A percentile compares a stretch with the other conserved stretches of the same genome.
Conservation (phyloP, 1,140 invertebrate genomes). For the Magallana gigas region DNA sequence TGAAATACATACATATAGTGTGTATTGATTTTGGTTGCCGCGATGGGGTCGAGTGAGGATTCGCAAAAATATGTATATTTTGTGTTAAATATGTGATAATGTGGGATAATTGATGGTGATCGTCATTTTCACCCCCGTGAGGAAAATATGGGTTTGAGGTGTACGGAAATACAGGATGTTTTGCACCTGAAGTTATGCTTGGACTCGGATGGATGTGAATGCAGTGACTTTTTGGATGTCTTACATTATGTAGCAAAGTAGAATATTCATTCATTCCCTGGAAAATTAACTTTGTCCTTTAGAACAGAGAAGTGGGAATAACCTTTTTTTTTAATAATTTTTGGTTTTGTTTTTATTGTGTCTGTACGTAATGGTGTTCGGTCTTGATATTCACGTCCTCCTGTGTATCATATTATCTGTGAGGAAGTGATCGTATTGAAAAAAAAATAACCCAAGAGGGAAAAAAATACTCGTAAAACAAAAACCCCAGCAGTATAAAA, state of each 20-base stretch:
- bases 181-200: neutral
- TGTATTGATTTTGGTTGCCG: neutral
- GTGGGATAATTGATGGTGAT: neutral
- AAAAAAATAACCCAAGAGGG: neutral
- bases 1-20: neutral
- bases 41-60: neutral
- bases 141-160: neutral
- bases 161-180: neutral
- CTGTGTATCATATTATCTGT: neutral
- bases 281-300: neutral
- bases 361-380: neutral
- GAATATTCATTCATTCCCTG: neutral
- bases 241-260: no score
- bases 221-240: neutral
- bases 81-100: constrained; percentile 30
- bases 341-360: neutral
- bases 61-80: neutral
- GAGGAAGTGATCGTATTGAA: neutral
- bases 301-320: neutral
- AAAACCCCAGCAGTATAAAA: no score
- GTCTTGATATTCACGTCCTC: neutral
- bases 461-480: neutral
- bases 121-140: neutral
- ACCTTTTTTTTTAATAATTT: neutral
- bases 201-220: neutral